Percentiles rank a stretch among this genome's conserved stretches.
These are phyloP conservation scores for Haemorhous mexicanus DNA, from an alignment of 2,113 vertebrate genomes.

Conservation along the genomic window DNA sequence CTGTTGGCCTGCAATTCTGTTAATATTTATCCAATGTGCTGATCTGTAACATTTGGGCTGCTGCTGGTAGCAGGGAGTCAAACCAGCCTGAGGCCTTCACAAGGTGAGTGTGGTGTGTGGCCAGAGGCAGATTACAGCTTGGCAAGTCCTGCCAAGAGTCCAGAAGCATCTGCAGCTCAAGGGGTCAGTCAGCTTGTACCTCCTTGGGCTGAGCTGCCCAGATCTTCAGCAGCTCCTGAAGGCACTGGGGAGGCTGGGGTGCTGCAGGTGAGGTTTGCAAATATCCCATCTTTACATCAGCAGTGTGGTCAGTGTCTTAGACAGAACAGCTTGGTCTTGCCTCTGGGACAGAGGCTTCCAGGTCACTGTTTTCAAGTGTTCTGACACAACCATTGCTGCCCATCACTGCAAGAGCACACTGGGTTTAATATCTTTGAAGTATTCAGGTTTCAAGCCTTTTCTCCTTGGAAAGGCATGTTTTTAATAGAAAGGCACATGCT, in stretches of 20 bases:
- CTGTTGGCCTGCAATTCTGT: not conserved
- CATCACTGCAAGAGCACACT: not conserved
- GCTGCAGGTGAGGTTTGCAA: not conserved
- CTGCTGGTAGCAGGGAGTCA: not conserved
- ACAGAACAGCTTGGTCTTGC: not conserved
- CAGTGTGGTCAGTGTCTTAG: not conserved
- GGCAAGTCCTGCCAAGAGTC: not conserved
- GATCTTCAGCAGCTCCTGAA: not conserved
- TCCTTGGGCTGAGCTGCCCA: not conserved
- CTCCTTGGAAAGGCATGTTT: not conserved
- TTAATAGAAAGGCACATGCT: not conserved
- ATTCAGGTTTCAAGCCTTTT: not conserved
- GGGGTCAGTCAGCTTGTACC: not conserved
- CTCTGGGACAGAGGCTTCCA: not conserved
- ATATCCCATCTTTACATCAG: not conserved
- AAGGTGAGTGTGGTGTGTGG: not conserved
- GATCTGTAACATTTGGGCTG: slow-evolving; percentile 2
- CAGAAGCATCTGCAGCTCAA: not conserved
- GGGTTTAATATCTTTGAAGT: not conserved
- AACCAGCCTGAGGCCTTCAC: not conserved
- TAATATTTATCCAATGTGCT: slow-evolving; percentile 6
- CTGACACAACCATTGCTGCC: not conserved
- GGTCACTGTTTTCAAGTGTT: not conserved
- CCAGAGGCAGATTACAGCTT: not conserved
- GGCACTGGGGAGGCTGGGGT: not conserved